phyloP scores from a whole-genome alignment of 2,888 invertebrate species.

The Drosophila meridionalis region DNA sequence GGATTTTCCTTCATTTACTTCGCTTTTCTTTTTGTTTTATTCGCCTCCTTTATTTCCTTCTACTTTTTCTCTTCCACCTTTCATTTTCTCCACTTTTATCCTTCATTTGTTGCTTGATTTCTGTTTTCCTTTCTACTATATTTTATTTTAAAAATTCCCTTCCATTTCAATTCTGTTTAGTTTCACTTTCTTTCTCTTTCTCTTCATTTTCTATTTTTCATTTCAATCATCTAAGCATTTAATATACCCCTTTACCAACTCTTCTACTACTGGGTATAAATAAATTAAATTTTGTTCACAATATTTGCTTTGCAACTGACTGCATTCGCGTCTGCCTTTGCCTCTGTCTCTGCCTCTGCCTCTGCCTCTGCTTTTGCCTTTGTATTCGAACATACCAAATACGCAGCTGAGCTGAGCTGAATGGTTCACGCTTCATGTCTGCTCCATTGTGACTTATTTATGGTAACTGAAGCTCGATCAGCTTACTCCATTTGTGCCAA shows the following conservation, averaged over 20 bases:
- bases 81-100: neutral
- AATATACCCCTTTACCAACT: neutral
- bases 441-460: conserved; percentile 2
- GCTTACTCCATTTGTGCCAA: neutral
- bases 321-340: conserved; percentile 8
- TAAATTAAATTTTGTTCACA: conserved; percentile 9
- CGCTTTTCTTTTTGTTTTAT: neutral
- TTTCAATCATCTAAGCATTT: neutral
- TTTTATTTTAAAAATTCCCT: too few relatives aligned
- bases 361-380: neutral
- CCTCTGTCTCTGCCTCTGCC: neutral
- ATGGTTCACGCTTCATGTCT: neutral
- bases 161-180: too few relatives aligned
- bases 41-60: neutral
- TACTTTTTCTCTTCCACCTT: neutral
- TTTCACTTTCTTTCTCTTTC: neutral
- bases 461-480: conserved; percentile 1
- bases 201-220: neutral
- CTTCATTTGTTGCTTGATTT: too few relatives aligned
- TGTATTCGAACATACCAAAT: conserved; percentile 1
- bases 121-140: too few relatives aligned
- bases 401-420: conserved; percentile 6
- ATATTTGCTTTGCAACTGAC: conserved; percentile 15
- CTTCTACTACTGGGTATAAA: neutral
- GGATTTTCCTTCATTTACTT: neutral